Evolutionary conservation across 2,888 invertebrate genomes (phyloP), one percentile per base, ranked within the genome.

Genomic region (Sturmia bella): DNA sequence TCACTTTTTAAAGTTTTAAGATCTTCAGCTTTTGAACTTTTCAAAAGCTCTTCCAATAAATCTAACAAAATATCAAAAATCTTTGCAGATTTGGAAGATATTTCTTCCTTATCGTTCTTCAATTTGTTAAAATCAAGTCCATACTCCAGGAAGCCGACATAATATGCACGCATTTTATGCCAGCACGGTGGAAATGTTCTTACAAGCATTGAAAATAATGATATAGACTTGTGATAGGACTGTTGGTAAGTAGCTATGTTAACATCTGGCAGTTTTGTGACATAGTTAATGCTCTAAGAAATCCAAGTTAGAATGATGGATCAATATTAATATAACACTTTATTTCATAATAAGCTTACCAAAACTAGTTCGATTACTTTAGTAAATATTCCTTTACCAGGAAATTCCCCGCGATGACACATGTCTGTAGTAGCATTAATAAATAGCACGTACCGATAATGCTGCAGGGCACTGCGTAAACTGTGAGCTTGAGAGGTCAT

Each of bases 181-280:
- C 91, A 91, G 70, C 90, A 91, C 1, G 90, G 91, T 7, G 90
- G 90, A 75, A 91, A 91, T 39, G 86, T 85, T 11, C 86, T 85
- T 3, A 91, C 79, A 45, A 90, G 83, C 5, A 87, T 82, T 39
- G 87, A 87, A 61, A 88, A 90, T 0, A 87, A 80, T 19, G 86
- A 85, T 15, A 87, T 80, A 0, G 87, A 84, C 68, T 90, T 86
- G 12, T 77, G 83, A 17, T 89, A 85, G 0, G 84, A 79, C 12
- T 86, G 83, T 17, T 69, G 84, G 9, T 84, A 73, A 1, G 68
- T 84, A 0, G 64, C 32, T 39, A 82, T 74, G 43, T 75, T 70
- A 2, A 50, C 66, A 37, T 78, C 78, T 12, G 74, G 66, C 2
- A 70, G 59, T 56, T 78, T 78, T 1, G 82, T 78, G 6, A 17